Base-by-base conservation (phyloP, 2,113 vertebrate genomes). In the Perognathus longimembris region DNA sequence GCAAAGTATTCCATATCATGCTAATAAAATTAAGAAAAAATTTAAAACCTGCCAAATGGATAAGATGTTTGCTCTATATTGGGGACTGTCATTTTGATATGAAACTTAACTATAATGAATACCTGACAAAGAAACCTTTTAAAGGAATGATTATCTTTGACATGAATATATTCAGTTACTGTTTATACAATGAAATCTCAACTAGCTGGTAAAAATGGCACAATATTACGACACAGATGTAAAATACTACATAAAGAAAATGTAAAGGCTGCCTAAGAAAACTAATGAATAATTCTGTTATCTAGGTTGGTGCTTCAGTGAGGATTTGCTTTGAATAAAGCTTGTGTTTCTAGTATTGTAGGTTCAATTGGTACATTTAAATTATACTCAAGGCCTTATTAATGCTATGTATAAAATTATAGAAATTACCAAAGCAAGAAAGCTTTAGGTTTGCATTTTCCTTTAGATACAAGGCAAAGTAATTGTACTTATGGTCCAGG, bases 61-160 rank as follows among this genome's bases (percentile, higher is more conserved):
- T 96, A 96, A 97, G 94, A 95, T 97, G 95, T 98, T 98, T 98
- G 97, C 69, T 74, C 82, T 95, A 88, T 97, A 97, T 98, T 97
- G 97, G 94, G 97, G 97, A 98, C 96, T 94, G 98, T 98, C 97
- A 97, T 97, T 97, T 97, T 98, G 97, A 98, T 96, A 96, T 96
- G 93, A 97, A 98, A 96, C 70, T 74, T 21, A 54, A 26, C 95
- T 97, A 97, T 98, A 98, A 98, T 98, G 98, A 98, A 92, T 97
- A 97, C 97, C 98, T 98, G 98, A 97, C 98, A 98, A 98, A 94
- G 86, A 97, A 98, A 96, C 45, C 94, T 97, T 92, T 96, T 89
- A 94, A 96, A 98, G 91, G 97, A 97, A 96, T 96, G 89, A 98
- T 98, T 98, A 97, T 71, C 32, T 95, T 97, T 98, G 98, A 98